These are phyloP conservation scores for Dallia pectoralis DNA, from an alignment of 2,797 vertebrate species.

Conservation along the genomic window DNA sequence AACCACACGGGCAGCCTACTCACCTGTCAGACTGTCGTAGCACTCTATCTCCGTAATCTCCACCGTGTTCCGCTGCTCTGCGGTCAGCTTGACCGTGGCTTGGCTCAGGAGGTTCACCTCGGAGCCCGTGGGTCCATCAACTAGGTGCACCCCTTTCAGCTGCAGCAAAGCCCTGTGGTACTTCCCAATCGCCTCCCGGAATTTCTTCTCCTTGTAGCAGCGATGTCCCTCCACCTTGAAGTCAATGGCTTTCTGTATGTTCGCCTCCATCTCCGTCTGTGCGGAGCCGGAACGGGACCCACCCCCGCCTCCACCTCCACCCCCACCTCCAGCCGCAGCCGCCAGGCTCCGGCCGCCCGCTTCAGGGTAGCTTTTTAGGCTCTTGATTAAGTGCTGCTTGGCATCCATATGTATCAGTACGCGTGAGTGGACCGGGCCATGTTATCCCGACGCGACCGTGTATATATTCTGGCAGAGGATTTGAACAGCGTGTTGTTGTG, in stretches of 20 bases:
- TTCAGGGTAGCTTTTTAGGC: slow-evolving; percentile 77
- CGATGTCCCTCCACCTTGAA: slow-evolving; percentile 89
- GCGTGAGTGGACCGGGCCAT: slow-evolving; percentile 67
- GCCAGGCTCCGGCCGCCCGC: slow-evolving; percentile 77
- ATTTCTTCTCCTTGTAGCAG: slow-evolving; percentile 94
- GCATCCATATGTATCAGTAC: slow-evolving; percentile 78
- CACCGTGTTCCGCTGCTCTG: slow-evolving; percentile 86
- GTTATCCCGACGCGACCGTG: slow-evolving; percentile 67
- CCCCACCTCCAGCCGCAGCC: slow-evolving; percentile 63
- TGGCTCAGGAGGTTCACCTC: slow-evolving; percentile 79
- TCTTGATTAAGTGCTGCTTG: slow-evolving; percentile 75
- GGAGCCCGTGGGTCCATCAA: slow-evolving; percentile 73
- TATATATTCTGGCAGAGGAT: slow-evolving; percentile 67
- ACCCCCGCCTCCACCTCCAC: slow-evolving; percentile 35
- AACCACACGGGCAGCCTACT: slow-evolving; percentile 34
- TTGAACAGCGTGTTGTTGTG: slow-evolving; percentile 74
- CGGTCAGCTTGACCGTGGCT: slow-evolving; percentile 75
- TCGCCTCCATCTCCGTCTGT: slow-evolving; percentile 81
- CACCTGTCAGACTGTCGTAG: slow-evolving; percentile 91
- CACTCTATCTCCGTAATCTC: slow-evolving; percentile 92
- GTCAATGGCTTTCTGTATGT: slow-evolving; percentile 86
- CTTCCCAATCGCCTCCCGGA: slow-evolving; percentile 92
- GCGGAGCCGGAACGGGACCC: slow-evolving; percentile 60
- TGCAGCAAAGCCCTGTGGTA: slow-evolving; percentile 91
- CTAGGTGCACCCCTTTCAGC: slow-evolving; percentile 81